These are phyloP conservation scores for Karalla daura DNA, from an alignment of 2,797 vertebrate genomes.

Conservation along the genomic window DNA sequence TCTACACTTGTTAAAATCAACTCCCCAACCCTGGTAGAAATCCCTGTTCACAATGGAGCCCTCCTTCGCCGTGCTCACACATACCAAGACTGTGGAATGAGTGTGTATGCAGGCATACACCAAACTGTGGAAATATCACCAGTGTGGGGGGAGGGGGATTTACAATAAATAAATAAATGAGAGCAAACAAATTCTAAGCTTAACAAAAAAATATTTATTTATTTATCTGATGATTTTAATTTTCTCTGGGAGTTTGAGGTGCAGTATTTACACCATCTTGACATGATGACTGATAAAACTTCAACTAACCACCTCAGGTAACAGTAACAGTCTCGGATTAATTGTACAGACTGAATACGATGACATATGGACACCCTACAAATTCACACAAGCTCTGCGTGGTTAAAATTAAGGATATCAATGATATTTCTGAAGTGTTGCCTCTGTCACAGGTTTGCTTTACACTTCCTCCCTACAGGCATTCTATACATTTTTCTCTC, in stretches of 20 bases:
- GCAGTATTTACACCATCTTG: not conserved
- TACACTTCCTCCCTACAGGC: slow-evolving; percentile 2
- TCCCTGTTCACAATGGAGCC: not conserved
- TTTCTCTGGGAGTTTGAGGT: not conserved
- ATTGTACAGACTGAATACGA: too few species aligned
- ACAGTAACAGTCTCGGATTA: too few species aligned
- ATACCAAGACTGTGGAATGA: not conserved
- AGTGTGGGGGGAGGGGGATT: not conserved
- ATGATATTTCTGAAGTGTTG: not conserved
- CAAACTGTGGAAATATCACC: not conserved
- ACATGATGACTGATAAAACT: too few species aligned
- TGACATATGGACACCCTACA: too few species aligned
- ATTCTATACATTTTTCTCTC: slow-evolving; percentile 36
- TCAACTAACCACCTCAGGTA: too few species aligned
- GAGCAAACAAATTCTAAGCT: not conserved
- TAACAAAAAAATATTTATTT: not conserved
- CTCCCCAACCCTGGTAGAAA: not conserved
- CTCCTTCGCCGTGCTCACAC: not conserved
- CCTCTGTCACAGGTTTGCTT: slow-evolving; percentile 1
- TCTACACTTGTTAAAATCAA: not conserved
- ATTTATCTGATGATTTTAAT: not conserved
- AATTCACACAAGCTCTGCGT: too few species aligned
- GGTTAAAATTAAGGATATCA: not conserved
- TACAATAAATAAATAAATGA: not conserved
- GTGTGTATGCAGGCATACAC: not conserved